Evolutionary conservation across 1,140 invertebrate genomes (phyloP), one percentile per base, ranked within the genome.

Genomic region (Drosophila aff.): DNA sequence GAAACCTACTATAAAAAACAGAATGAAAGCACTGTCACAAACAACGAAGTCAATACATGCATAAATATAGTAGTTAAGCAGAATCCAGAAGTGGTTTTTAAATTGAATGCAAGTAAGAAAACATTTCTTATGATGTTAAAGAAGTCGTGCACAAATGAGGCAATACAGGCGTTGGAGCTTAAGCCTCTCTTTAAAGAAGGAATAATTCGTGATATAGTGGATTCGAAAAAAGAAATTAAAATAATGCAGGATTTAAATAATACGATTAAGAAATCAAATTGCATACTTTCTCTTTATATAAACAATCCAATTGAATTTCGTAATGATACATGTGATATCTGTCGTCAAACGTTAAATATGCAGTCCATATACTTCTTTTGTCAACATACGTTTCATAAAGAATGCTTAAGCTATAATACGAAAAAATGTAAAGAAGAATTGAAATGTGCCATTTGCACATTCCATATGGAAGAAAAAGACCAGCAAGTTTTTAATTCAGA

Each of bases 331-430:
- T 90, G 85, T 61, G 85, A 82, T 59, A 76, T 71, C 6, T 90
- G 85, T 40, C 61, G 59, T 13, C 79, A 90, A 52, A 47, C 49
- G 2, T 76, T 90, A 16, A 50, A 65, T 13, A 64, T 63, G 47
- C 81, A 82, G 2, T 64, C 86, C 8, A 40, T 85, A 16, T 90
- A 85, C 63, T 90, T 82, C 53, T 40, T 90, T 41, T 90, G 85
- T 50, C 85, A 90, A 55, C 85, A 90, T 74, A 71, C 81, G 9
- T 90, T 84, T 40, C 85, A 90, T 28, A 90, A 79, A 41, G 79
- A 90, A 31, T 90, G 85, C n/a, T 28, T 85, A 1, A 79, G 52
- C 46, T 65, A 81, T 36, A 71, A 58, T 49, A 49, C 16, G 1
- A 21, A 28, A 36, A 66, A 64, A 62, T 23, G 50, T n/a, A 44